Evolutionary conservation across 2,888 invertebrate species (phyloP).

Genomic region (Malthinus flaveolus): DNA sequence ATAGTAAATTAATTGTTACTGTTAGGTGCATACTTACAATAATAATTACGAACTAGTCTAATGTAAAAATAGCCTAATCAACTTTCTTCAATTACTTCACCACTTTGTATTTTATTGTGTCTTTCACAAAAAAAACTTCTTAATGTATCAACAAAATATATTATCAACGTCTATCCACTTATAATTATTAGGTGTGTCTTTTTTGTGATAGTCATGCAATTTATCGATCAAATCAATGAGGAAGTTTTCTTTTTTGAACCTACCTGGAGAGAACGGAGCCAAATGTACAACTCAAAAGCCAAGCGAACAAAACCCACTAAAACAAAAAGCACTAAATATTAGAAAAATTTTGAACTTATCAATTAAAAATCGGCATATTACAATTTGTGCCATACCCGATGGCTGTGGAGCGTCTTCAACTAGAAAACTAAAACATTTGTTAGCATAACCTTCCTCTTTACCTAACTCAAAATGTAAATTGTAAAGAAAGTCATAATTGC

Average conservation of each 20-base stretch:
- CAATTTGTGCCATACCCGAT: no score
- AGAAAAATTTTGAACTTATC: no score
- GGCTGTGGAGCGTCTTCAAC: no score
- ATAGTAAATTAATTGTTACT: background rate
- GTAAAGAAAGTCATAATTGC: no score
- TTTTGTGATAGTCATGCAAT: no score
- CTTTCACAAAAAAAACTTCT: background rate
- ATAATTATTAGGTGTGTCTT: background rate
- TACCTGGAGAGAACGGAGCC: background rate
- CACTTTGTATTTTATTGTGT: background rate
- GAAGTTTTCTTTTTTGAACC: background rate
- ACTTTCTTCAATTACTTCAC: constrained; percentile 2
- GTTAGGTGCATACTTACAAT: background rate
- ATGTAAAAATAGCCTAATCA: background rate
- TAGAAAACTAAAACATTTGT: no score
- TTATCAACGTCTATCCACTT: background rate
- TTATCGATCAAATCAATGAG: background rate
- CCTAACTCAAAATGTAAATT: no score
- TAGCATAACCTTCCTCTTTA: no score
- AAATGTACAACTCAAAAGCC: no score
- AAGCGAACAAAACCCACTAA: no score
- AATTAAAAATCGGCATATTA: no score
- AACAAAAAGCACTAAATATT: no score
- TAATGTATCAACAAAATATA: background rate
- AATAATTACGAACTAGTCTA: background rate